These are phyloP conservation scores for Hybos culiciformis DNA, from an alignment of 2,888 invertebrate species.

Conservation along the genomic window DNA sequence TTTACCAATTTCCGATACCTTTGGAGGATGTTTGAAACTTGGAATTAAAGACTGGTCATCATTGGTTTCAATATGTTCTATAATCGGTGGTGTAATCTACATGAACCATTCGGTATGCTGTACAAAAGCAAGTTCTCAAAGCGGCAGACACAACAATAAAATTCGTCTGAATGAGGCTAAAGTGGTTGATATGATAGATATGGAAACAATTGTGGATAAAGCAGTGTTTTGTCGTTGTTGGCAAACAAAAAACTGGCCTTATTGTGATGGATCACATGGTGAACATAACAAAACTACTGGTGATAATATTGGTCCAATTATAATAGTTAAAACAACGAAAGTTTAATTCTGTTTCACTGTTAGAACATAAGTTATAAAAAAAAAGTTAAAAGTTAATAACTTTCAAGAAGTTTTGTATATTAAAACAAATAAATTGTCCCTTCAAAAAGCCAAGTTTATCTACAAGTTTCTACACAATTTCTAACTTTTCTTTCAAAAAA, in stretches of 20 bases:
- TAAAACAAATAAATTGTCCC: too few species aligned
- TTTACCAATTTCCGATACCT: conserved; percentile 69
- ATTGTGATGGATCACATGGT: conserved; percentile 90
- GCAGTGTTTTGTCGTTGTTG: conserved; percentile 92
- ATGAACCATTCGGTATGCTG: conserved; percentile 63
- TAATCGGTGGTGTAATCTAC: conserved; percentile 66
- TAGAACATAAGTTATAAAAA: too few species aligned
- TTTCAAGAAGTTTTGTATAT: too few species aligned
- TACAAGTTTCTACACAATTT: too few species aligned
- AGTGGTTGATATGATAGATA: conserved; percentile 81
- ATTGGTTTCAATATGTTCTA: conserved; percentile 67
- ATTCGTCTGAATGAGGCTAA: conserved; percentile 67
- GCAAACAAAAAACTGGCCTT: conserved; percentile 93
- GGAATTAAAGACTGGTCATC: conserved; percentile 72
- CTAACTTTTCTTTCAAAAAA: too few species aligned
- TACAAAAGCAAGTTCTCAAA: conserved; percentile 52
- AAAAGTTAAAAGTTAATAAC: too few species aligned
- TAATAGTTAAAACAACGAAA: too few species aligned
- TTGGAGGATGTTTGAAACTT: conserved; percentile 74
- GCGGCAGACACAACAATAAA: conserved; percentile 59
- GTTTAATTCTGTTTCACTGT: too few species aligned
- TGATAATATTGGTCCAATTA: conserved; percentile 90
- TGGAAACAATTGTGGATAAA: conserved; percentile 88
- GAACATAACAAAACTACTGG: conserved; percentile 73
- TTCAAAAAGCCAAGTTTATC: too few species aligned